A percentile compares a stretch with the other conserved stretches of the same genome.
These are phyloP conservation scores for Drosophila affinis DNA, from an alignment of 2,888 invertebrate genomes.

Conservation along the genomic window DNA sequence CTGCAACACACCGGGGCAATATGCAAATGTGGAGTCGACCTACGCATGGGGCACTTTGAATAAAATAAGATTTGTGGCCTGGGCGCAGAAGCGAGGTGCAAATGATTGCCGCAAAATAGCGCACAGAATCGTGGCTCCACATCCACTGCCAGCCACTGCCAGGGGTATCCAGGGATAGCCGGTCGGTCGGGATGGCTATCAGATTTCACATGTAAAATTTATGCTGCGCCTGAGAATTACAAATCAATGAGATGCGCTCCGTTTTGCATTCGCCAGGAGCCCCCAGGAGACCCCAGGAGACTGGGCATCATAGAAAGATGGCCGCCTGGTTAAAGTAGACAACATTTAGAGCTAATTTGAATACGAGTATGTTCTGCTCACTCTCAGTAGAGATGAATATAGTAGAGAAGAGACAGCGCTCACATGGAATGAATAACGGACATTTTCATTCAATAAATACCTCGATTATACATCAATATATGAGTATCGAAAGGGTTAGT, in stretches of 20 bases:
- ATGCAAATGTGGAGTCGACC: constrained; percentile 72
- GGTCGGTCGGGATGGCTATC: constrained; percentile 41
- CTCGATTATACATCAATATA: no score
- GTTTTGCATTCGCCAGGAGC: constrained; percentile 24
- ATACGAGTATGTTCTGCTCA: constrained; percentile 27
- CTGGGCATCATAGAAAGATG: constrained; percentile 63
- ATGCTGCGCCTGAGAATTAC: constrained; percentile 75
- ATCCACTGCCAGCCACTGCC: no score
- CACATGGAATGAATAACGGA: no score
- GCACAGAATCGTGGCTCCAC: no score
- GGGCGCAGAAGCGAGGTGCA: constrained; percentile 66
- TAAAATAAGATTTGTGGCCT: constrained; percentile 77
- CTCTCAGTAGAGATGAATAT: no score
- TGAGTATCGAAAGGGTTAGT: no score
- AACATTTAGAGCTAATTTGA: constrained; percentile 60
- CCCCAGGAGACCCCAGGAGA: background rate
- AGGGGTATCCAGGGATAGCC: no score
- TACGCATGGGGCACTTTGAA: constrained; percentile 71
- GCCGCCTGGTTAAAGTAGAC: constrained; percentile 42
- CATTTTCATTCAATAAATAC: no score
- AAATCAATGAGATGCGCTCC: constrained; percentile 75
- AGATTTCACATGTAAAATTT: constrained; percentile 80
- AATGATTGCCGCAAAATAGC: constrained; percentile 61
- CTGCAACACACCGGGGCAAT: constrained; percentile 43
- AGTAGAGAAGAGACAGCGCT: no score